Evolutionary conservation across 2,113 vertebrate genomes (phyloP).

Genomic region (Edolisoma coerulescens): DNA sequence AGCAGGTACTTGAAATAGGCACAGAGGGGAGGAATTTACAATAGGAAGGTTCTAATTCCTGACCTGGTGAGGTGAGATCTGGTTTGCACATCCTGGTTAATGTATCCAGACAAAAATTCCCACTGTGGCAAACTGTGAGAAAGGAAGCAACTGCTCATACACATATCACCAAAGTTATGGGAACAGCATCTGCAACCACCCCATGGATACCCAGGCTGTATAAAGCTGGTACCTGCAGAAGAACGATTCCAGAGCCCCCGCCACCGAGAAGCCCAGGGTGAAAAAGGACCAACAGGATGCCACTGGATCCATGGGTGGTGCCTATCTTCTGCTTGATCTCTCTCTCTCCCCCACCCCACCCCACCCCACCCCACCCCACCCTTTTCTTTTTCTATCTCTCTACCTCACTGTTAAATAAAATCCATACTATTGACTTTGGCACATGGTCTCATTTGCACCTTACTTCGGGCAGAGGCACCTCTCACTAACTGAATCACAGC

Average conservation of each 20-base stretch:
- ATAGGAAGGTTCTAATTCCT: not conserved
- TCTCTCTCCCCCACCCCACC: fast-evolving
- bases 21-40: not conserved
- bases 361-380: fast-evolving
- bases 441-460: not conserved
- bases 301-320: not conserved
- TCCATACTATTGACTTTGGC: not conserved
- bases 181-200: not conserved
- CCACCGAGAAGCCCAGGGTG: not conserved
- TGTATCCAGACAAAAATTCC: not conserved
- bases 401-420: not conserved
- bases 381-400: not conserved
- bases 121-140: not conserved
- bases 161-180: not conserved
- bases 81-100: not conserved
- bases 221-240: not conserved
- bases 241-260: fast-evolving
- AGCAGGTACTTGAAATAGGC: not conserved
- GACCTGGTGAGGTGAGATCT: fast-evolving
- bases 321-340: not conserved
- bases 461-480: not conserved
- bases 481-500: not conserved
- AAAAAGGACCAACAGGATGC: fast-evolving
- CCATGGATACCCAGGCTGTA: not conserved
- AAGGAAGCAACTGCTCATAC: not conserved